These are phyloP conservation scores for Macropis europaea DNA, from an alignment of 2,888 invertebrate species.

Conservation along the genomic window DNA sequence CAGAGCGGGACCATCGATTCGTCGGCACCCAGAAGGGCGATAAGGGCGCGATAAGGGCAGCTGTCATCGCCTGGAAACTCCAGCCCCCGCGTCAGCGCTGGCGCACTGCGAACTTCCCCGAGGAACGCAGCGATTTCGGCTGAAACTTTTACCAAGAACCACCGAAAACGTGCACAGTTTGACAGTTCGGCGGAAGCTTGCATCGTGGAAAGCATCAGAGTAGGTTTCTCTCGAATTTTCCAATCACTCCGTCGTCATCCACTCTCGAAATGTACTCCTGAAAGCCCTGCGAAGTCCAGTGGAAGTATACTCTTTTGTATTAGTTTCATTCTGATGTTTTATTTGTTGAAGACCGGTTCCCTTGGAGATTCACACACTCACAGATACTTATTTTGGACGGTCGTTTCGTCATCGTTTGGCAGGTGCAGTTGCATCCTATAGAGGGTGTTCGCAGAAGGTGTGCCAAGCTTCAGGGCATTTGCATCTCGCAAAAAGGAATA, in stretches of 20 bases:
- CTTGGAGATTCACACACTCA: neutral
- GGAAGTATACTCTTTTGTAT: no score
- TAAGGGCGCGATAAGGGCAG: no score
- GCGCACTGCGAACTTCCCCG: constrained; percentile 9
- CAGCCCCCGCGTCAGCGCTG: neutral
- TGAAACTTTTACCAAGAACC: constrained; percentile 14
- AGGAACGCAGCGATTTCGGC: neutral
- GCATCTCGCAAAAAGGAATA: no score
- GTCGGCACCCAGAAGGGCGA: neutral
- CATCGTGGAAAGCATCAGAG: constrained; percentile 49
- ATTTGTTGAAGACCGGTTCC: no score
- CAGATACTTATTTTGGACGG: constrained; percentile 5
- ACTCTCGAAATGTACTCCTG: no score
- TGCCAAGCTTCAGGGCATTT: no score
- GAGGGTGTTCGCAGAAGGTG: no score
- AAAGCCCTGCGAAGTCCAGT: no score
- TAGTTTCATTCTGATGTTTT: no score
- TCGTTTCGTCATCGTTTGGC: neutral
- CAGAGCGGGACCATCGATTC: neutral
- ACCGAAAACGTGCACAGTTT: constrained; percentile 43
- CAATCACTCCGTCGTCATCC: neutral
- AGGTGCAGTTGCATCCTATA: no score
- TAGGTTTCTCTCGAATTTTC: constrained; percentile 26
- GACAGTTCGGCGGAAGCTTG: constrained; percentile 7
- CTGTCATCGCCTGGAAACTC: neutral